These are phyloP conservation scores for Erebia aethiops DNA, from an alignment of 2,888 invertebrate genomes.

Conservation along the genomic window DNA sequence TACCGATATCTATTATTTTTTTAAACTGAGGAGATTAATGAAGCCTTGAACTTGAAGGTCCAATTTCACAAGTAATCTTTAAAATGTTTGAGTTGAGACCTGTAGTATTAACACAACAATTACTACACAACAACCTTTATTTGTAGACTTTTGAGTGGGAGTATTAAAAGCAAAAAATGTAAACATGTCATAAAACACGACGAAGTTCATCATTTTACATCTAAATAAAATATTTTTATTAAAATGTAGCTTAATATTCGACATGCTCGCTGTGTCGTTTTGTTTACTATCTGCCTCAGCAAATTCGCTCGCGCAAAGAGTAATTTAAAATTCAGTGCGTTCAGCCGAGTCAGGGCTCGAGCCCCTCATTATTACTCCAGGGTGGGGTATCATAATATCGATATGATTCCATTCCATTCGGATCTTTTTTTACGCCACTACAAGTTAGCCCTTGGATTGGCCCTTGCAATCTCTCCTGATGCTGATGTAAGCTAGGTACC, in stretches of 20 bases:
- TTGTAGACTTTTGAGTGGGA: neutral
- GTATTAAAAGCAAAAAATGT: neutral
- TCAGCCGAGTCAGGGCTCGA: conserved; percentile 57
- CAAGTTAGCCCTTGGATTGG: too few relatives aligned
- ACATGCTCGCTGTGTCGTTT: conserved; percentile 39
- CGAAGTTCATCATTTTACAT: neutral
- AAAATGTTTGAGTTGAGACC: too few relatives aligned
- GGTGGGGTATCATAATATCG: conserved; percentile 32
- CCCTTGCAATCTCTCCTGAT: too few relatives aligned
- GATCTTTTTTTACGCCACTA: conserved; percentile 2
- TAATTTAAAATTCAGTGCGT: conserved; percentile 78
- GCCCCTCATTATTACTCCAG: conserved; percentile 66
- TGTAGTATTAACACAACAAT: too few relatives aligned
- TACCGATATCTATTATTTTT: too few relatives aligned
- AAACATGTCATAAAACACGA: neutral
- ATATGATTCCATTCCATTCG: conserved; percentile 24
- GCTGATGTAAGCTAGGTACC: too few relatives aligned
- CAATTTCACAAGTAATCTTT: too few relatives aligned
- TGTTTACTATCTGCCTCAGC: conserved; percentile 69
- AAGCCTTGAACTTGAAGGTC: too few relatives aligned
- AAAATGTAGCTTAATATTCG: conserved; percentile 34
- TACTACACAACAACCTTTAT: too few relatives aligned
- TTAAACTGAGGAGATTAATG: too few relatives aligned
- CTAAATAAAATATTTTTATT: conserved; percentile 26
- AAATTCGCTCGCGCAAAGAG: conserved; percentile 69